Percentiles rank a stretch among this genome's conserved stretches.
phyloP scores from a whole-genome alignment of 1,140 invertebrate genomes.

The Apis mellifera region Amel_HAv3.1 CM009938.2:2138501-2139000 shows the following conservation, averaged over 20 bases:
- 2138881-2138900: conserved; percentile 82
- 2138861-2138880: conserved; percentile 82
- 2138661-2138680: conserved; percentile 50
- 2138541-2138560: background rate
- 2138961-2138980: conserved; percentile 78
- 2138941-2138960: conserved; percentile 71
- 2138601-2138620: background rate
- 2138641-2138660: conserved; percentile 12
- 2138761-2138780: conserved; percentile 63
- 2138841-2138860: conserved; percentile 68
- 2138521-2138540: background rate
- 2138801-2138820: conserved; percentile 8
- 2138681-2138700: conserved; percentile 28
- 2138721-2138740: conserved; percentile 63
- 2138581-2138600: conserved; percentile 62
- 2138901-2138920: conserved; percentile 80
- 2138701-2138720: conserved; percentile 54
- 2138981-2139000: conserved; percentile 81
- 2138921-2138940: conserved; percentile 71
- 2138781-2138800: conserved; percentile 27
- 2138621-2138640: conserved; percentile 22
- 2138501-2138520: conserved; percentile 17
- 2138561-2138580: background rate
- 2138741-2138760: conserved; percentile 59
- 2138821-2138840: background rate